Conservation (phyloP, 2,797 vertebrate genomes). For the Botia kubotai region DNA sequence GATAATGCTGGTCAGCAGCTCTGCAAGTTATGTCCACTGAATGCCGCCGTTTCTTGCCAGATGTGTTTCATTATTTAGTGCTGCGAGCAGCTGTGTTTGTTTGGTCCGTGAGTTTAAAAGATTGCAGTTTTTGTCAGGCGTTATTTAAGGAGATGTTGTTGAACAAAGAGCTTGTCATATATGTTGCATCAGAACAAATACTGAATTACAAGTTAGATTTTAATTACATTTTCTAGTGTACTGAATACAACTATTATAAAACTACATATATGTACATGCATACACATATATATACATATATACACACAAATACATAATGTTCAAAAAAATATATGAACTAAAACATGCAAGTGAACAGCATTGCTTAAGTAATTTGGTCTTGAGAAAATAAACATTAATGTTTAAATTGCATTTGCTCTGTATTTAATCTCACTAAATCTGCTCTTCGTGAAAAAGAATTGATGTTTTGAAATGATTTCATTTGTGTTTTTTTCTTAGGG, state of each 20-base stretch:
- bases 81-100: slow-evolving; percentile 19
- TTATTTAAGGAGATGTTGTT: background rate
- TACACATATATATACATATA: too few species aligned
- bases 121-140: background rate
- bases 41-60: slow-evolving; percentile 5
- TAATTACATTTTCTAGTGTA: background rate
- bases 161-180: slow-evolving; percentile 4
- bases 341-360: too few species aligned
- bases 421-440: background rate
- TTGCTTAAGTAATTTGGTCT: too few species aligned
- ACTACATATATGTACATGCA: too few species aligned
- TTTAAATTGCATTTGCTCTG: background rate
- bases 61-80: slow-evolving; percentile 46
- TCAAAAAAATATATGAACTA: too few species aligned
- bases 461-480: background rate
- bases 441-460: background rate
- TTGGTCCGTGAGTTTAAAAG: slow-evolving; percentile 19
- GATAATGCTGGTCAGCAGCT: slow-evolving; percentile 60
- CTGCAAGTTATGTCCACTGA: slow-evolving; percentile 39
- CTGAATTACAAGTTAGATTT: background rate
- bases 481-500: background rate
- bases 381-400: too few species aligned
- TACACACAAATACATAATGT: too few species aligned
- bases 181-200: background rate
- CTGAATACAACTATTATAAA: background rate